These are phyloP conservation scores for Ptychochromis oligacanthus DNA, from an alignment of 2,113 vertebrate species.

Conservation along the genomic window DNA sequence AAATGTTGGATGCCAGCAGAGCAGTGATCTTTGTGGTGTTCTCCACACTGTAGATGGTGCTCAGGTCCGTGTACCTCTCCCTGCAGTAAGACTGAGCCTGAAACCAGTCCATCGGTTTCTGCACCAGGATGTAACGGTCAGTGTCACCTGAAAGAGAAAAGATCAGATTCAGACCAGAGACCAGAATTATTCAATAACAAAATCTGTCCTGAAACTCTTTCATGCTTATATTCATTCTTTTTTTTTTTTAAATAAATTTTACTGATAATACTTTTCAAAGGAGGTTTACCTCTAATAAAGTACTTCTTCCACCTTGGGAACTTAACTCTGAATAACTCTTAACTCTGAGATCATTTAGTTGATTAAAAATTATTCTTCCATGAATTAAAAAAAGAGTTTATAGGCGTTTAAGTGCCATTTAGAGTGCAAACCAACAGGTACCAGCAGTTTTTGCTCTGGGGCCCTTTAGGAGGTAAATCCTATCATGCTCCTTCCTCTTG, in stretches of 20 bases:
- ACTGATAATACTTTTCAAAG: background rate
- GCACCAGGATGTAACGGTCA: background rate
- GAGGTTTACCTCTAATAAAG: background rate
- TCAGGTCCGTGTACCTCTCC: background rate
- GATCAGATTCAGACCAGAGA: background rate
- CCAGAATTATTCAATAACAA: background rate
- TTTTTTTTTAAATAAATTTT: background rate
- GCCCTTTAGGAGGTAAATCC: too few species aligned
- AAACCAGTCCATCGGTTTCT: background rate
- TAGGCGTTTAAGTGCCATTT: too few species aligned
- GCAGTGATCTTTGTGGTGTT: background rate
- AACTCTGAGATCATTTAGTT: too few species aligned
- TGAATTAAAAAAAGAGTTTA: too few species aligned
- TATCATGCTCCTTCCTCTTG: rapidly evolving
- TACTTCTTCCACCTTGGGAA: background rate
- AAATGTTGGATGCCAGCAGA: background rate
- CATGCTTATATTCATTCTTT: too few species aligned
- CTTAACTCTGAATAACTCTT: too few species aligned
- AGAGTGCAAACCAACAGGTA: too few species aligned
- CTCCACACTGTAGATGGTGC: background rate
- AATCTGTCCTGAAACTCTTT: too few species aligned
- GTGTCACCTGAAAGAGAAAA: background rate
- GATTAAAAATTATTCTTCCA: too few species aligned
- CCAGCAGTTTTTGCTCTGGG: too few species aligned
- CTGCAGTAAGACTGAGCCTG: constrained; percentile 36